Base-by-base conservation (phyloP, 2,797 vertebrate genomes). In the Bothrops alternatus region DNA sequence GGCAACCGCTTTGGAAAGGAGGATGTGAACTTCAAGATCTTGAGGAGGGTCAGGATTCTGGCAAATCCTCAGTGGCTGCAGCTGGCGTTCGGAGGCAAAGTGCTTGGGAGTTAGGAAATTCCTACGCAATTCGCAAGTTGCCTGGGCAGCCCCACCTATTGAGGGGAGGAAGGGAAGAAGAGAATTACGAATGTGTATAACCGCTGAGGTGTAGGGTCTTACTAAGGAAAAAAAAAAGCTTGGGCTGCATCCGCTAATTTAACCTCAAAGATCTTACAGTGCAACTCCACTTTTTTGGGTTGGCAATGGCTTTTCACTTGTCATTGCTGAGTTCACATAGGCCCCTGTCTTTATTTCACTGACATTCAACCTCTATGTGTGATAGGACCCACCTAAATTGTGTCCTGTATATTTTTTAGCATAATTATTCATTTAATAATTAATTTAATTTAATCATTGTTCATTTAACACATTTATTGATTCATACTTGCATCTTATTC, bases 91-190 rank as follows among this genome's bases (percentile, higher is more conserved):
- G 69, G 98, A 98, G 88, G 96, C 97, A 96, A 98, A 92, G 95
- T 98, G 98, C 92, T 96, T 97, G 32, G 95, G 96, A 25, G 98
- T 98, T 60, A 98, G 92, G 94, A 98, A 98, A 90, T 96, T 94
- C 88, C 98, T 93, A 13, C 14, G 69, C 86, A 92, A 42, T 61
- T 42, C 90, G 89, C 93, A 93, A 60, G 58, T 53, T 3, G 65
- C 58, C 2, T 86, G 93, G 18, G 65, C 91, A 63, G 69, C 37
- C 20, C 69, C 23, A 85, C 65, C 93, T 82, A 82, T 11, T 93
- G 28, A 55, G 20, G 78, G 37, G 53, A 25, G 58, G 26, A 57
- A 78, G 32, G 57, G 3, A 53, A 56, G 26, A 82, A 82, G 42
- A 82, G 13, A 90, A 90, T 18, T 69, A 42, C 20, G 32, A 32